Evolutionary conservation across 2,113 vertebrate species (phyloP), one percentile per base, ranked within the genome.

Genomic region (Mirounga angustirostris): DNA sequence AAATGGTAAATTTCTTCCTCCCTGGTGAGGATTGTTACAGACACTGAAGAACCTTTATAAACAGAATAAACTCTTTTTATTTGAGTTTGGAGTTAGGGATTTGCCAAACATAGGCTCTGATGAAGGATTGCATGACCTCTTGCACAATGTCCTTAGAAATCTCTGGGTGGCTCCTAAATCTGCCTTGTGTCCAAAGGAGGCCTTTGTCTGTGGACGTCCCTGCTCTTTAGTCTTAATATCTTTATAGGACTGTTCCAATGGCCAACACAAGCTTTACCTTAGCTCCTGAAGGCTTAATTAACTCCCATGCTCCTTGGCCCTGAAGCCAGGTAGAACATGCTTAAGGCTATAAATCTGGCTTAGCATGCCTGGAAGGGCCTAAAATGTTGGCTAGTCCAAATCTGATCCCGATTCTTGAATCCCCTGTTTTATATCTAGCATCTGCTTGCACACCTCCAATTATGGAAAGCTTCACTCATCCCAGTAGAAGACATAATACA

Each of bases 21-120:
- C 36, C 67, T 80, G 18, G 22, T 89, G 59, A 93, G 36, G 65
- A 91, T 56, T 89, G 79, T 89, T 81, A 96, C 7, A 88, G 85
- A 71, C 19, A 76, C 21, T 73, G 71, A 84, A 81, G 11, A 61
- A 26, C 19, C 54, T 91, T 91, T 79, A 79, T 82, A 96, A 96
- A 92, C 19, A 96, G 73, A 81, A 88, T 69, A 94, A 97, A 81
- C n/a, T 84, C 54, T 91, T 94, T 24, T 82, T 91, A 63, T 78
- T 93, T 65, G 67, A 94, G 28, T 96, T 94, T 88, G 33, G 52
- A 96, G 59, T 89, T 36, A 76, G 21, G 18, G 40, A 88, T 89
- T 97, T 97, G 40, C 59, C 67, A 89, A 89, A 63, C 21, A 63
- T 86, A 16, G 87, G 18, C 67, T 94, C 63, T 73, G 67, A 43